phyloP scores from a whole-genome alignment of 2,113 vertebrate species.

The Ibidorhyncha struthersii region DNA sequence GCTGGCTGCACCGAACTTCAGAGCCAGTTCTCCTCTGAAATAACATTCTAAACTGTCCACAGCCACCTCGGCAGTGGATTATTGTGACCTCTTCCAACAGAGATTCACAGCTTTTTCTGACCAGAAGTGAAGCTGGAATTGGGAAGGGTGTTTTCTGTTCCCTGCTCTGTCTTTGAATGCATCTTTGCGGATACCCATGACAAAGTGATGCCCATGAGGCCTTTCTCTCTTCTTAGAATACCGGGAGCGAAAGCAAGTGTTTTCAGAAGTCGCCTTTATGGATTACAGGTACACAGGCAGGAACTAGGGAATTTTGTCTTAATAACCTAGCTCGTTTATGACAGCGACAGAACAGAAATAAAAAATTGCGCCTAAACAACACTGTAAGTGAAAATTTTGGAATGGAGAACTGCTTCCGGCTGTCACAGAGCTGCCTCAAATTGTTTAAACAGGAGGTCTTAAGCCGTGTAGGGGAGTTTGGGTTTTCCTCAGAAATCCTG shows the following conservation, averaged over 20 bases:
- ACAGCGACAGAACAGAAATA: not conserved
- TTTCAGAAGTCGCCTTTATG: not conserved
- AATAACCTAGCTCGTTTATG: not conserved
- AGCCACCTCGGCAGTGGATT: not conserved
- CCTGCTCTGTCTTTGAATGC: not conserved
- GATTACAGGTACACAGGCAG: not conserved
- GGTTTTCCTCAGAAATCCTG: not conserved
- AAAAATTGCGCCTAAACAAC: not conserved
- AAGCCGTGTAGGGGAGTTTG: not conserved
- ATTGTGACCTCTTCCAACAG: not conserved
- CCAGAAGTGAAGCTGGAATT: not conserved
- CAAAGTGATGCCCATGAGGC: not conserved
- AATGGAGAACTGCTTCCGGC: not conserved
- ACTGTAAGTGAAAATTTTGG: not conserved
- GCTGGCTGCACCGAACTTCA: not conserved
- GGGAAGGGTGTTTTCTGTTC: not conserved
- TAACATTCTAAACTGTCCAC: no score
- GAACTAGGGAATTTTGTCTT: not conserved
- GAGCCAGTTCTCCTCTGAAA: not conserved
- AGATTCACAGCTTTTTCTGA: not conserved
- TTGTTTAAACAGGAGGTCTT: not conserved
- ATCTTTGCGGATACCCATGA: not conserved
- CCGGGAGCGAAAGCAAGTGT: accelerated
- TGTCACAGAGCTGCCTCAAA: not conserved
- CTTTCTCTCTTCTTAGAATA: not conserved